Conservation (phyloP, 2,113 vertebrate species). For the Tonatia bakeri region DNA sequence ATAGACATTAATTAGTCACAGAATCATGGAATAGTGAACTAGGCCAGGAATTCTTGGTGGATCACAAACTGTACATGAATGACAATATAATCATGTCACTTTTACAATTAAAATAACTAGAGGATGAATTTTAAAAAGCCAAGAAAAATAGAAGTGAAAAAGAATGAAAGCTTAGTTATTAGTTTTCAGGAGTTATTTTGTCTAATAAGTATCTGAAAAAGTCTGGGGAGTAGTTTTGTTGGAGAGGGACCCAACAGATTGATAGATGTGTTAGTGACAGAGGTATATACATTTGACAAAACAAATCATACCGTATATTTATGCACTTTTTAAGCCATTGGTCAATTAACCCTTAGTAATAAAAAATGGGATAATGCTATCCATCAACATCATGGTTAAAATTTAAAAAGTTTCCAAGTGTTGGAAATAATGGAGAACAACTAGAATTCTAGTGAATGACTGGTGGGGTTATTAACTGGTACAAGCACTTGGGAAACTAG, state of each 20-base stretch:
- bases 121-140: background rate
- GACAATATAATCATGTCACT: background rate
- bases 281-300: background rate
- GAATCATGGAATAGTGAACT: background rate
- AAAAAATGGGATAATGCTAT: background rate
- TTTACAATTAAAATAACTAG: background rate
- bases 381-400: background rate
- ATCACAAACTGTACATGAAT: background rate
- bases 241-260: background rate
- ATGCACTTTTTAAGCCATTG: background rate
- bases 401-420: background rate
- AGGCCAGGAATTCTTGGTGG: background rate
- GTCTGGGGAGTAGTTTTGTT: background rate
- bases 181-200: background rate
- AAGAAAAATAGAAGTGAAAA: background rate
- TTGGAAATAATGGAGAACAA: background rate
- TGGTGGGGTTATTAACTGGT: background rate
- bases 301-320: background rate
- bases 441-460: background rate
- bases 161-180: background rate
- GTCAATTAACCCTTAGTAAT: background rate
- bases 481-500: background rate
- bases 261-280: background rate
- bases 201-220: background rate
- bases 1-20: background rate